Evolutionary conservation across 2,888 invertebrate genomes (phyloP).

Genomic region (Orchesella flavescens): DNA sequence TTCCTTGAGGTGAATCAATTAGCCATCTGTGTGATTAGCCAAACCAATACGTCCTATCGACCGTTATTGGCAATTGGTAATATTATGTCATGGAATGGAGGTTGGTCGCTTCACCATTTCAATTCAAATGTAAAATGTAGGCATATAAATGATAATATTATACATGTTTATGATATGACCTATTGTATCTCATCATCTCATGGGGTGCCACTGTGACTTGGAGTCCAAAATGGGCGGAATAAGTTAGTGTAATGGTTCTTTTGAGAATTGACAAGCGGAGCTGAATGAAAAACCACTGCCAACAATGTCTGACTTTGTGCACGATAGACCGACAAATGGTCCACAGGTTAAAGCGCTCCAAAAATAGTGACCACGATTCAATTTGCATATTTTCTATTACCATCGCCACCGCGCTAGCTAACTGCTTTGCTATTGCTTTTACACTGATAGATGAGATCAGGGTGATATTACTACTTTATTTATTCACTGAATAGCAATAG

Average conservation of each 20-base stretch:
- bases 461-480: no score
- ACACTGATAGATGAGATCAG: no score
- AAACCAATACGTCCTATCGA: constrained; percentile 4
- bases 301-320: background rate
- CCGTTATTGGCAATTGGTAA: constrained; percentile 25
- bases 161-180: constrained; percentile 16
- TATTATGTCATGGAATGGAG: constrained; percentile 30
- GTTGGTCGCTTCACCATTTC: background rate
- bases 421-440: no score
- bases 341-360: constrained; percentile 30
- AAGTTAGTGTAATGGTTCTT: background rate
- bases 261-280: background rate
- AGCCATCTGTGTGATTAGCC: constrained; percentile 35
- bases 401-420: background rate
- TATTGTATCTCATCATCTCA: background rate
- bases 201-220: background rate
- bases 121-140: constrained; percentile 6
- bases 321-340: no score
- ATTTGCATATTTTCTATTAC: constrained; percentile 48
- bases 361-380: constrained; percentile 30
- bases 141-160: background rate
- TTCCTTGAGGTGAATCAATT: constrained; percentile 55
- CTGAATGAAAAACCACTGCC: constrained; percentile 50
- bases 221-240: constrained; percentile 36
- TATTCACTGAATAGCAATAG: no score